phyloP scores from a whole-genome alignment of 2,888 invertebrate species.

The Acleris laterana region DNA sequence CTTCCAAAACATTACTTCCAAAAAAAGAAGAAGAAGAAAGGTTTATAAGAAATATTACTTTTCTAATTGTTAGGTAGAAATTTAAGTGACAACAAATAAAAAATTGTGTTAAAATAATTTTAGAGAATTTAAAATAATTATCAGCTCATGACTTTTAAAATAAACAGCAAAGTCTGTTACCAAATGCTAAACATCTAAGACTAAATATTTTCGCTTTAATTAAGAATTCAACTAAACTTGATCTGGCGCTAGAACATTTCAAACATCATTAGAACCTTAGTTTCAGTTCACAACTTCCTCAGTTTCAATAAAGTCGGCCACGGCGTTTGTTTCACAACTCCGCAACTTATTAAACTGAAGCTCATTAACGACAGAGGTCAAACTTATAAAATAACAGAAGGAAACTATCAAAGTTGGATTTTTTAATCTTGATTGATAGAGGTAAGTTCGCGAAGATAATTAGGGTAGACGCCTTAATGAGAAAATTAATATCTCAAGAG shows the following conservation, averaged over 20 bases:
- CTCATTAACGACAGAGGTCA: not conserved
- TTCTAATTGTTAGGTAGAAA: too few relatives aligned
- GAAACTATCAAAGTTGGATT: conserved; percentile 30
- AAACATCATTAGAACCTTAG: not conserved
- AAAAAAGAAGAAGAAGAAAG: too few relatives aligned
- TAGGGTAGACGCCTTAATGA: conserved; percentile 32
- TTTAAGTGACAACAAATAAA: too few relatives aligned
- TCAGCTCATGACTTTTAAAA: too few relatives aligned
- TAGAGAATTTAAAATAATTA: too few relatives aligned
- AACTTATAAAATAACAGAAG: conserved; percentile 8
- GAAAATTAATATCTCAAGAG: conserved; percentile 43
- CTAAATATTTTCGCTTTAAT: too few relatives aligned
- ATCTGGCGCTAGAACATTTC: not conserved
- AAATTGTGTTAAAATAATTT: too few relatives aligned
- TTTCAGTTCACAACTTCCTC: not conserved
- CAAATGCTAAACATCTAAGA: too few relatives aligned
- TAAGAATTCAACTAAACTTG: too few relatives aligned
- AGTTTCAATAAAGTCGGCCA: conserved; percentile 5
- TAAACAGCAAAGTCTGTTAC: too few relatives aligned
- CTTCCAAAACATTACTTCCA: too few relatives aligned
- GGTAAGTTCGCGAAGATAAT: conserved; percentile 30
- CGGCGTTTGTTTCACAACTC: not conserved
- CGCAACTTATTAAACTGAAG: not conserved
- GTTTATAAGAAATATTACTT: too few relatives aligned
- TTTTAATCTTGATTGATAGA: conserved; percentile 33